Conservation (phyloP, 2,888 invertebrate species). For the Lasioglossum malachurum region DNA sequence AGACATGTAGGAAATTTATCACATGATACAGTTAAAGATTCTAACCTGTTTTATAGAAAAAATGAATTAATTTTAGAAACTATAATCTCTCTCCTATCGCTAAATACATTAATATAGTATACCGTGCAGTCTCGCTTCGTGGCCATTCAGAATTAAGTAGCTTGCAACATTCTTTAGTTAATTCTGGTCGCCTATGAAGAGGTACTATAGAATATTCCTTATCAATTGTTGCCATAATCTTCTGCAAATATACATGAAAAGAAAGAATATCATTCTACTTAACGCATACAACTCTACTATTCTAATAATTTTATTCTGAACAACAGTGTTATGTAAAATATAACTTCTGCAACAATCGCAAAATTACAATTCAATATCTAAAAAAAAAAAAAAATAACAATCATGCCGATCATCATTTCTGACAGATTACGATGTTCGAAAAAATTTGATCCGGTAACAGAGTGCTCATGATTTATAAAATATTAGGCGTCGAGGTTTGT, state of each 20-base stretch:
- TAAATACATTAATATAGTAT: constrained; percentile 49
- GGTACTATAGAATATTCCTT: constrained; percentile 86
- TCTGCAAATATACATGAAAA: constrained; percentile 28
- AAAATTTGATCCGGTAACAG: background rate
- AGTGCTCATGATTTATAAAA: background rate
- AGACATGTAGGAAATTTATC: constrained; percentile 91
- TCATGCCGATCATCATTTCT: background rate
- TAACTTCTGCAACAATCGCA: background rate
- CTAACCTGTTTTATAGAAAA: constrained; percentile 85
- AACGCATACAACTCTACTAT: background rate
- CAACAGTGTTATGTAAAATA: background rate
- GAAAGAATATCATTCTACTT: background rate
- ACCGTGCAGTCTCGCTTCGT: constrained; percentile 91
- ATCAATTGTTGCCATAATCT: constrained; percentile 62
- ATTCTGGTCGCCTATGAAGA: constrained; percentile 90
- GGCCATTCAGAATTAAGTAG: constrained; percentile 96
- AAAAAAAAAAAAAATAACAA: background rate
- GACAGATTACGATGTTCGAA: background rate
- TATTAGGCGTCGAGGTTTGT: background rate
- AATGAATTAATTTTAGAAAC: background rate
- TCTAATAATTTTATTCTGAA: background rate
- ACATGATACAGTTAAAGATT: constrained; percentile 90
- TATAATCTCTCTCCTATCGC: background rate
- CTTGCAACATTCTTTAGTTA: constrained; percentile 90
- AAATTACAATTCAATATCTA: background rate